Evolutionary conservation across 2,113 vertebrate genomes (phyloP).

Genomic region (Tretioscincus oriximinensis): DNA sequence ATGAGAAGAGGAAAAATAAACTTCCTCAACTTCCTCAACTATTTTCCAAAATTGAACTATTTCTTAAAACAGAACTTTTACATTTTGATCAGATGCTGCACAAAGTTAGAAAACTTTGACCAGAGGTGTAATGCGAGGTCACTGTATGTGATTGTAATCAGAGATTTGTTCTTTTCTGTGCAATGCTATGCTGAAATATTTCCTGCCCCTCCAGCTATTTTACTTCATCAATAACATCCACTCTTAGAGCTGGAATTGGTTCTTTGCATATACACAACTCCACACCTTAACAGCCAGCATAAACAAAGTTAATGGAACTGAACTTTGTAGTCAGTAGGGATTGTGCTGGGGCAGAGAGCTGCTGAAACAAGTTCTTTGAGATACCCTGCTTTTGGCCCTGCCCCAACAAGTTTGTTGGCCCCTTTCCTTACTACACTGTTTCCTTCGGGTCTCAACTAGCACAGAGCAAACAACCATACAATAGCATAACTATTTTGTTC

Average conservation of each 20-base stretch:
- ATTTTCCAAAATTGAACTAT: neutral
- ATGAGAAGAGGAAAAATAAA: neutral
- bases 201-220: neutral
- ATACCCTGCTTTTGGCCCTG: constrained; percentile 47
- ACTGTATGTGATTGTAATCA: neutral
- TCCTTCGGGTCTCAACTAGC: constrained; percentile 45
- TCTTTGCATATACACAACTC: constrained; percentile 9
- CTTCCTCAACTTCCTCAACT: neutral
- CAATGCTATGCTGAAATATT: neutral
- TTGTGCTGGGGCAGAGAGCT: constrained; percentile 27
- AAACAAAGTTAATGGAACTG: constrained; percentile 41
- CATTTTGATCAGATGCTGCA: neutral
- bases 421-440: constrained; percentile 43
- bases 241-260: neutral
- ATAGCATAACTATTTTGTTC: constrained; percentile 10
- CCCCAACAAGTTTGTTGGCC: constrained; percentile 57
- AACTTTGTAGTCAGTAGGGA: constrained; percentile 38
- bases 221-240: neutral
- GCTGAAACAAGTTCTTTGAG: constrained; percentile 60
- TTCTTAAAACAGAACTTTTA: neutral
- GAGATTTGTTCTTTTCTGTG: neutral
- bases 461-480: constrained; percentile 40
- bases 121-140: neutral
- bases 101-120: neutral
- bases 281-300: neutral